Conservation (phyloP, 2,797 vertebrate genomes). For the Periophthalmus magnuspinnatus region DNA sequence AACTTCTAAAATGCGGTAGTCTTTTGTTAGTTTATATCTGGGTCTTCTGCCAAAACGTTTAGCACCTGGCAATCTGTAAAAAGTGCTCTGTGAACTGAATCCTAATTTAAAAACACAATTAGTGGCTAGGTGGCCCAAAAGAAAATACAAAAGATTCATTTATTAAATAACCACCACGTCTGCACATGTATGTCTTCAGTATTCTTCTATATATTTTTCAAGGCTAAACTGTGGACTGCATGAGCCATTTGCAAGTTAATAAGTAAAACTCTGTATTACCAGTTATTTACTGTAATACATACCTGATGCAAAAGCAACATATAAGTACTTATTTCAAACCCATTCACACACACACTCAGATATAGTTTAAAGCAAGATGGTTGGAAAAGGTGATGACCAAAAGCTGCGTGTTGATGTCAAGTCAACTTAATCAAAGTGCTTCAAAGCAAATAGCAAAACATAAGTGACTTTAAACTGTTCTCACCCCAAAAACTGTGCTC, state of each 20-base stretch:
- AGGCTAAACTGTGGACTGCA: too few species aligned
- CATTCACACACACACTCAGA: conserved; percentile 21
- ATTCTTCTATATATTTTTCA: too few species aligned
- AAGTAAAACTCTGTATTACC: too few species aligned
- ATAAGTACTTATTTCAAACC: background rate
- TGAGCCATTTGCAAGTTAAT: too few species aligned
- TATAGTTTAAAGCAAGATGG: conserved; percentile 39
- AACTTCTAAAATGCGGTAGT: too few species aligned
- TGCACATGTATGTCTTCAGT: too few species aligned
- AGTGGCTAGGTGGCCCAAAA: too few species aligned
- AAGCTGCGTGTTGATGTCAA: conserved; percentile 54
- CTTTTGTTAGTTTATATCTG: too few species aligned
- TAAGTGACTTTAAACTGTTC: background rate
- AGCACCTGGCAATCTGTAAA: too few species aligned
- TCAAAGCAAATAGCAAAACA: conserved; percentile 25
- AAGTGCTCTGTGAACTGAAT: background rate
- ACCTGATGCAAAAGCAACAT: background rate
- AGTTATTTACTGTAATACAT: background rate
- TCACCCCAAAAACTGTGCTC: conserved; percentile 97
- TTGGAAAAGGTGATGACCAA: conserved; percentile 55
- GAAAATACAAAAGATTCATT: background rate
- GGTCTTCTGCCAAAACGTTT: too few species aligned
- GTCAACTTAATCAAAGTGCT: conserved; percentile 30
- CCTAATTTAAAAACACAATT: background rate
- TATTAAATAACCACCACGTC: background rate